Conservation (phyloP, 2,113 vertebrate genomes). For the Rhabdornis inornatus region DNA sequence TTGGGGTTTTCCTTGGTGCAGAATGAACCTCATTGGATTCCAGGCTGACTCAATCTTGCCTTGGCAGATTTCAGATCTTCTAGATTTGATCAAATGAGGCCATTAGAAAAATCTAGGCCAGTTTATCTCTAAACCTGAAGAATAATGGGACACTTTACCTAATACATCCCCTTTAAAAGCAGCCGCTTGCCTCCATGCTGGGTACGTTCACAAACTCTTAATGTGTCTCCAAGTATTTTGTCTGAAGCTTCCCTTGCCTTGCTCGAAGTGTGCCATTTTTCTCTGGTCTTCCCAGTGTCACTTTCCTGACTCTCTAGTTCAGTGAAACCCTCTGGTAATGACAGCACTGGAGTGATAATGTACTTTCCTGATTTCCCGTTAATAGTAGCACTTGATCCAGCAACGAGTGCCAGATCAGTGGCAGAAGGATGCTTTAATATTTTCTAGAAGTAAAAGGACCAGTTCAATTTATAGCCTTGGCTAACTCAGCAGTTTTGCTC, state of each 20-base stretch:
- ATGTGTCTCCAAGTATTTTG: not conserved
- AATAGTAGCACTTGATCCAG: constrained; percentile 69
- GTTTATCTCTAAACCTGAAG: not conserved
- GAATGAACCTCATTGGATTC: not conserved
- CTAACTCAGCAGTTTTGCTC: constrained; percentile 61
- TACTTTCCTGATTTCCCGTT: constrained; percentile 61
- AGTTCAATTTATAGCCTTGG: constrained; percentile 49
- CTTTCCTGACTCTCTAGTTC: constrained; percentile 29
- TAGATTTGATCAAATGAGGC: not conserved
- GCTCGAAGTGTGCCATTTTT: not conserved
- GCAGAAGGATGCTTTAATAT: constrained; percentile 61
- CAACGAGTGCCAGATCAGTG: constrained; percentile 54
- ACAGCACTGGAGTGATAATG: constrained; percentile 67
- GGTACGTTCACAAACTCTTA: not conserved
- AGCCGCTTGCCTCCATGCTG: not conserved
- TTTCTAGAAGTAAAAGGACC: constrained; percentile 66
- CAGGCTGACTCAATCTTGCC: not conserved
- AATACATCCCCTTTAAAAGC: not conserved
- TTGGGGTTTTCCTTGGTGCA: not conserved
- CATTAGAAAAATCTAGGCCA: not conserved
- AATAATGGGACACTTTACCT: not conserved
- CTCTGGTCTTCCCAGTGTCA: not conserved
- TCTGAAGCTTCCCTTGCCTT: not conserved
- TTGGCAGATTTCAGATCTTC: not conserved
- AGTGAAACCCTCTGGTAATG: constrained; percentile 61